Conservation (phyloP, 2,888 invertebrate species). For the Oxytorus armatus region DNA sequence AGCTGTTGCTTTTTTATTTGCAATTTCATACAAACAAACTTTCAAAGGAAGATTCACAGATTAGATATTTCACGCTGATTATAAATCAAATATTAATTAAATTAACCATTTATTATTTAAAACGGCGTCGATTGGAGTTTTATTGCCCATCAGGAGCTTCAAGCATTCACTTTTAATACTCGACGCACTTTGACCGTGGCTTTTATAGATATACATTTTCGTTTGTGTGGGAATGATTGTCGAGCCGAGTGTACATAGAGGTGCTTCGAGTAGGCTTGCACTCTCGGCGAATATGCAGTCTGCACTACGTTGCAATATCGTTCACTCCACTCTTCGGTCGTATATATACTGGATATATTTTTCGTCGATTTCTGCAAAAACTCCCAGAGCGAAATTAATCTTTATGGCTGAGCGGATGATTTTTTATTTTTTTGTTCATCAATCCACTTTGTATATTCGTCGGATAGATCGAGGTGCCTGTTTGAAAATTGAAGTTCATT, state of each 20-base stretch:
- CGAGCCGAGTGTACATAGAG: slow-evolving; percentile 20
- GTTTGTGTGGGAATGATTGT: slow-evolving; percentile 31
- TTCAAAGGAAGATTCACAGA: not conserved
- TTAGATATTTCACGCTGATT: not conserved
- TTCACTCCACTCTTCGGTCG: slow-evolving; percentile 31
- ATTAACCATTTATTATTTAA: too few relatives aligned
- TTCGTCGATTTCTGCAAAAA: slow-evolving; percentile 36
- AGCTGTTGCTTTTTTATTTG: not conserved
- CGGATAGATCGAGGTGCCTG: slow-evolving; percentile 1
- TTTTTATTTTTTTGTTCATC: not conserved
- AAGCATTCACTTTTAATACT: slow-evolving; percentile 28
- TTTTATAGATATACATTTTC: slow-evolving; percentile 27
- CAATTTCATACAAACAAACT: not conserved
- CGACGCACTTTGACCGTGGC: slow-evolving; percentile 28
- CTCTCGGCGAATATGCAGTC: slow-evolving; percentile 44
- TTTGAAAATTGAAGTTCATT: slow-evolving; percentile 5
- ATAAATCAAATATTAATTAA: too few relatives aligned
- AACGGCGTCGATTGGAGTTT: not conserved
- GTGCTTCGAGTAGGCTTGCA: slow-evolving; percentile 40
- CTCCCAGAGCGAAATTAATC: slow-evolving; percentile 19
- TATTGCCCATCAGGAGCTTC: slow-evolving; percentile 16
- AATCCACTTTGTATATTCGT: slow-evolving; percentile 32
- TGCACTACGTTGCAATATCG: slow-evolving; percentile 54
- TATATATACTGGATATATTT: slow-evolving; percentile 19
- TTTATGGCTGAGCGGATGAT: slow-evolving; percentile 6